Evolutionary conservation across 2,888 invertebrate species (phyloP), one percentile per base, ranked within the genome.

Genomic region (Hypena proboscidalis): DNA sequence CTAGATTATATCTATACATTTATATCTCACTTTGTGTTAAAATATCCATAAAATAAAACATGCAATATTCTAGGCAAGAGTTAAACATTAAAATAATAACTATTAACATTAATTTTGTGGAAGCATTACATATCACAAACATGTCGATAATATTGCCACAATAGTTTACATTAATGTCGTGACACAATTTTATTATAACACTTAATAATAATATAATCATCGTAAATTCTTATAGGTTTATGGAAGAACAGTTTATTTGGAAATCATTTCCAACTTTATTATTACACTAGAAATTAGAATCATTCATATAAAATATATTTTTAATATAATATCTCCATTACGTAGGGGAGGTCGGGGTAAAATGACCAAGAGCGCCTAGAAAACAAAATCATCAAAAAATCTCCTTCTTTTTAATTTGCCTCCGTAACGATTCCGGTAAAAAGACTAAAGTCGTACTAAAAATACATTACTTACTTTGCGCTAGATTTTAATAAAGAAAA

Each of bases 41-140:
- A 57, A 61, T 58, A 60, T 67, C 57, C 45, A 54, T 49, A 57
- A 49, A 52, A 53, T 14, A 55, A 47, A 59, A 48, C 62, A 67
- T 67, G 58, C 62, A 56, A 58, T 64, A 65, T 34, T 46, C 59
- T 69, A 77, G 71, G 68, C 73, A 78, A 76, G 67, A 72, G 49
- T 53, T 62, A 63, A 53, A 58, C 52, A 51, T 55, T 51, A 58
- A 54, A 42, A 51, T 33, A 44, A 52, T 41, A 51, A 26, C 34
- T 50, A 44, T 34, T 26, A 23, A 53, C 52, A 56, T 35, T 42
- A 52, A 58, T 53, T 50, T 45, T 51, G 63, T 59, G 76, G 75
- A 79, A 77, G 79, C 76, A 73, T 72, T 54, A 65, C 63, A 60
- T 71, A 71, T 74, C 70, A 75, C 72, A 74, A 67, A 67, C 58